Conservation (phyloP, 1,140 invertebrate genomes). For the Sipha flava region DNA sequence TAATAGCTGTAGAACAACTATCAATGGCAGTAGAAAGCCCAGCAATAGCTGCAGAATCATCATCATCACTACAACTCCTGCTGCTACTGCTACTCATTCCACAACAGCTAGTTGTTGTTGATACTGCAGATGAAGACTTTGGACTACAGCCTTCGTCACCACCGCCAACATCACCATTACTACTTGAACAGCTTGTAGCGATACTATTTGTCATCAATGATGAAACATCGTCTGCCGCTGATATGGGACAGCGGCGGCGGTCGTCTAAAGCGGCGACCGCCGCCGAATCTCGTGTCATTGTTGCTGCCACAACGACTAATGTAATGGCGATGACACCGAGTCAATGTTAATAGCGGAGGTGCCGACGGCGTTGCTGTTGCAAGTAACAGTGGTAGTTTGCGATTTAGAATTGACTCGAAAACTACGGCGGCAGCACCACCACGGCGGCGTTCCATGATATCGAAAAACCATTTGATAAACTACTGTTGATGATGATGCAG, state of each 20-base stretch:
- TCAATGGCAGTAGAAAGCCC: not conserved
- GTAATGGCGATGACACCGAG: not conserved
- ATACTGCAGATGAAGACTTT: not conserved
- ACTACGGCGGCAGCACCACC: not conserved
- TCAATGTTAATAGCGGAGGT: not conserved
- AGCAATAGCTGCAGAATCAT: not conserved
- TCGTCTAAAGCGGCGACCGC: not conserved
- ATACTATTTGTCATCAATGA: not conserved
- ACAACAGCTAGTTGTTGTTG: not conserved
- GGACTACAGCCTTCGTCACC: not conserved
- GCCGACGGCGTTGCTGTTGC: not conserved
- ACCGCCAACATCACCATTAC: not conserved
- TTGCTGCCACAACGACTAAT: not conserved
- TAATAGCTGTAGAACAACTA: not conserved
- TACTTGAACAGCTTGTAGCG: not conserved
- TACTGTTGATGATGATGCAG: too few species aligned
- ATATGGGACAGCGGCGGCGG: not conserved
- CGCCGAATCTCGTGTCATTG: conserved; percentile 6
- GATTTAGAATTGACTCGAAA: not conserved
- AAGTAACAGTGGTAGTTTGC: not conserved
- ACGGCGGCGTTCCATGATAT: not conserved
- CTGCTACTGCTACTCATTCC: not conserved
- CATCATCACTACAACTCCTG: not conserved
- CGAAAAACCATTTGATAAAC: conserved; percentile 9
- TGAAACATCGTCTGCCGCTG: not conserved